Conservation (phyloP, 2,797 vertebrate species). For the Nannoperca australis region DNA sequence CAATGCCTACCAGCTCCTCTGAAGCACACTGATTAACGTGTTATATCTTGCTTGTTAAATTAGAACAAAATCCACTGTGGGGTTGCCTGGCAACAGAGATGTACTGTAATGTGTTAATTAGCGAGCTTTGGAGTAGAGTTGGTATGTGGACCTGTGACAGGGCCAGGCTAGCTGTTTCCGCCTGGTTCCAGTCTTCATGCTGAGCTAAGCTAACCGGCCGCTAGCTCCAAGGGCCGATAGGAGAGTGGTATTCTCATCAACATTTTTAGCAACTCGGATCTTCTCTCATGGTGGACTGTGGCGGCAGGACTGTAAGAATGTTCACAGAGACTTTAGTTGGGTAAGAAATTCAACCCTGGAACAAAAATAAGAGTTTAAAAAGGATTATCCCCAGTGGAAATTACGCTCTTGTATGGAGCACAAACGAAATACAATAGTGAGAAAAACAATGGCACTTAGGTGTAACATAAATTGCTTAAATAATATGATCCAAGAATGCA, state of each 20-base stretch:
- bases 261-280: neutral
- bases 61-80: neutral
- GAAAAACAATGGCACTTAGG: neutral
- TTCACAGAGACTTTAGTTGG: neutral
- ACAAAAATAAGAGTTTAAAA: neutral
- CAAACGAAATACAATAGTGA: neutral
- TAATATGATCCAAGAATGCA: neutral
- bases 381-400: neutral
- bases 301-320: neutral
- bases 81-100: neutral
- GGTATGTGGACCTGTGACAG: neutral
- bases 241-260: neutral
- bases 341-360: neutral
- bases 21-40: neutral
- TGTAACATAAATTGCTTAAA: neutral
- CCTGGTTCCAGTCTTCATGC: slow-evolving; percentile 1
- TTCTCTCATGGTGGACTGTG: neutral
- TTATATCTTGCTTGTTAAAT: neutral
- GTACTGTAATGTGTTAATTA: neutral
- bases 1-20: neutral
- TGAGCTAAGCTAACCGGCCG: neutral
- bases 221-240: neutral
- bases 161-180: neutral
- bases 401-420: neutral
- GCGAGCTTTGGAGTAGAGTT: neutral